Base-by-base conservation (phyloP, 2,888 invertebrate genomes). In the Nymphalis polychloros region DNA sequence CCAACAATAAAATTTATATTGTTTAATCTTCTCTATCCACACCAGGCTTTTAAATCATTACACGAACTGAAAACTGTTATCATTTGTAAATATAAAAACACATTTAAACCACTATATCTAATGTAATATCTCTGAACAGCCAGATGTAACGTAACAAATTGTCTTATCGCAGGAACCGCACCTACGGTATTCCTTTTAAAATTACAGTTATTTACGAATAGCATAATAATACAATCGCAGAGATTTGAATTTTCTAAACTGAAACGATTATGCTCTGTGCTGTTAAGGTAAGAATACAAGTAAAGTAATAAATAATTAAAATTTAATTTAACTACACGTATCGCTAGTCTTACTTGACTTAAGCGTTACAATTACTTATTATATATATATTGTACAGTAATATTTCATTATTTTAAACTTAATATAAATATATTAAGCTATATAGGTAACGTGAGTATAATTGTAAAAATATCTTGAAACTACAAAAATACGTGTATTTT, bases 201-300 rank as follows among this genome's bases (percentile, higher is more conserved):
- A 84, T 83, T 79, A 81, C 82, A 77, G 83, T 83, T 81, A 84
- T 82, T 82, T 80, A 81, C 76, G 76, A 76, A 79, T 73, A 69
- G 70, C 63, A 68, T 73, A 75, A 76, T 74, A 65, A 64, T 75
- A 74, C 64, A 69, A 73, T 76, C 75, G 72, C 71, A 73, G 76
- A 76, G 71, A 73, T 77, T 77, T 71, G 77, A 74, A 77, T 79
- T 77, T 72, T 78, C 69, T 73, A 77, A 75, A 74, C 76, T 71
- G 73, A 77, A 77, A 74, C 70, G 71, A 79, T 79, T 77, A 79
- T 74, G 72, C 41, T 72, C 53, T 61, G 59, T 68, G 52, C 27
- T 8, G 5, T 27, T 31, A 55, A 53, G 72, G 64, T 74, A 73
- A 76, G 73, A 75, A 70, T 68, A 71, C 64, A 69, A 23, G 8